Conservation (phyloP, 2,888 invertebrate genomes). For the Elgonia sp. region DNA sequence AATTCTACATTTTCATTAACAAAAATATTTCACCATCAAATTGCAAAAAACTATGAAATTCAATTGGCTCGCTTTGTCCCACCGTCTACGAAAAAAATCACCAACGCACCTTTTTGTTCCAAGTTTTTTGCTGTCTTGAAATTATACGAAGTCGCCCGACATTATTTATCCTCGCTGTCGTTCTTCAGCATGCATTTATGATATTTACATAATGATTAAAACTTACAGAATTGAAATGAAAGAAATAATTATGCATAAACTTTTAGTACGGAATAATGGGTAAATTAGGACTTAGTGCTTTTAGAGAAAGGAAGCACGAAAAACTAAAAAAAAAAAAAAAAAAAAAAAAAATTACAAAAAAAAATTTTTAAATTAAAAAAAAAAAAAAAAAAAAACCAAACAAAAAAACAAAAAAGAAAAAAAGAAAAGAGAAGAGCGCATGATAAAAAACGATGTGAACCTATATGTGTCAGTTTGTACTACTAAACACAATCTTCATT, state of each 20-base stretch:
- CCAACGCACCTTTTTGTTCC: slow-evolving; percentile 40
- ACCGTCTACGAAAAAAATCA: slow-evolving; percentile 6
- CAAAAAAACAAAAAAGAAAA: too few species aligned
- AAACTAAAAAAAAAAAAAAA: too few species aligned
- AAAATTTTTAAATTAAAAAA: too few species aligned
- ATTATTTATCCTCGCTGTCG: slow-evolving; percentile 59
- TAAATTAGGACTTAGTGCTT: slow-evolving; percentile 46
- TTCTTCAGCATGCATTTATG: slow-evolving; percentile 63
- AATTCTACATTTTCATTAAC: not conserved
- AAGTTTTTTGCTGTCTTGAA: slow-evolving; percentile 43
- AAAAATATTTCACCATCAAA: not conserved
- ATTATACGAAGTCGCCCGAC: slow-evolving; percentile 58
- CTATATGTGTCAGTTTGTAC: too few species aligned
- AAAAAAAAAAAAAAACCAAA: too few species aligned
- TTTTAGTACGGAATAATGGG: slow-evolving; percentile 58
- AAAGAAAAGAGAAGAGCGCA: too few species aligned
- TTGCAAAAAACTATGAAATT: slow-evolving; percentile 33
- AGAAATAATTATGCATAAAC: slow-evolving; percentile 71
- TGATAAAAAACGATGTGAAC: too few species aligned
- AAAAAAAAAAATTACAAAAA: too few species aligned
- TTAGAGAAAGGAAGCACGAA: not conserved
- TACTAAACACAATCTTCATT: too few species aligned
- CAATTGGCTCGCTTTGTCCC: slow-evolving; percentile 34
- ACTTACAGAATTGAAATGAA: slow-evolving; percentile 65
- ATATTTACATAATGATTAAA: slow-evolving; percentile 72